Conservation (phyloP, 1,140 invertebrate species). For the Euura saliciscinereae region DNA sequence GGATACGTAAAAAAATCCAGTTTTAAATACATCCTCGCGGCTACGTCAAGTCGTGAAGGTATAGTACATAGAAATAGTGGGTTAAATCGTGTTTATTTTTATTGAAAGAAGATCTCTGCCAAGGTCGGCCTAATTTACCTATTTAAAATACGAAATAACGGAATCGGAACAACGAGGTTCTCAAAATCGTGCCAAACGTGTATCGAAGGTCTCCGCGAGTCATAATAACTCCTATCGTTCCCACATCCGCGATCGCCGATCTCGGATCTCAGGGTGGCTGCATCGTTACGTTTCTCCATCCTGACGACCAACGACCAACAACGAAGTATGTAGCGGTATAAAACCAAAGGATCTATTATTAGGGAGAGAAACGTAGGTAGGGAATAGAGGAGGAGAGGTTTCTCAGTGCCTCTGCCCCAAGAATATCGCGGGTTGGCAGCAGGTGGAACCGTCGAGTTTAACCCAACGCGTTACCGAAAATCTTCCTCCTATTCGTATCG, state of each 20-base stretch:
- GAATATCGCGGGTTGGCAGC: slow-evolving; percentile 1
- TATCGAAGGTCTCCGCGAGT: not conserved
- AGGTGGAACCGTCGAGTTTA: not conserved
- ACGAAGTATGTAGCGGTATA: not conserved
- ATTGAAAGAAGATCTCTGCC: not conserved
- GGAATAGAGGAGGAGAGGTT: not conserved
- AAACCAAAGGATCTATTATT: slow-evolving; percentile 4
- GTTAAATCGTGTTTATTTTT: not conserved
- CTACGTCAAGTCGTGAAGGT: too few species aligned
- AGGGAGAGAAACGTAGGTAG: slow-evolving; percentile 3
- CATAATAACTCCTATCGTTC: not conserved
- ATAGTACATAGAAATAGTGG: too few species aligned
- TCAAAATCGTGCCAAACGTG: not conserved
- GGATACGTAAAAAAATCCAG: too few species aligned
- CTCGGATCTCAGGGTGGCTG: not conserved
- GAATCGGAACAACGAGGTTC: too few species aligned
- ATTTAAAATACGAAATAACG: not conserved
- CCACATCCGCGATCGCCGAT: not conserved
- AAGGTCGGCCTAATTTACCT: not conserved
- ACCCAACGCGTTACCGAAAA: not conserved
- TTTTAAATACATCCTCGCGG: too few species aligned
- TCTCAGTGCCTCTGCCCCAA: not conserved
- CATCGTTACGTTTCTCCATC: too few species aligned
- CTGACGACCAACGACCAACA: not conserved
- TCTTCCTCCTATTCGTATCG: too few species aligned